Conservation (phyloP, 1,140 invertebrate species). For the Pygmarrhopalites habei region DNA sequence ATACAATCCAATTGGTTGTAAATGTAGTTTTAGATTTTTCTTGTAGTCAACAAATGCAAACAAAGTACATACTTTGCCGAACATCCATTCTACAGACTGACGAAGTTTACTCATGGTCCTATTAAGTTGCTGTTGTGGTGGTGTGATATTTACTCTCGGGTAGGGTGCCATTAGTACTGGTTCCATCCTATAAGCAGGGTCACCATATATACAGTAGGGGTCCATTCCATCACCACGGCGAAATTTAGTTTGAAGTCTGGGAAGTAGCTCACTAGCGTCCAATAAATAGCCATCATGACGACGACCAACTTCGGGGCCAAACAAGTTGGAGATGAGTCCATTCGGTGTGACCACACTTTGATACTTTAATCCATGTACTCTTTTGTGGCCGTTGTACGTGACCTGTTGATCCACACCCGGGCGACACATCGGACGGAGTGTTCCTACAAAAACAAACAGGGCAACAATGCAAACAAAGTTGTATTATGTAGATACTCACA, state of each 20-base stretch:
- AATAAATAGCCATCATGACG: conserved; percentile 11
- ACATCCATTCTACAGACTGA: conserved; percentile 13
- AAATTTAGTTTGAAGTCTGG: not conserved
- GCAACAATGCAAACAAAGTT: too few relatives aligned
- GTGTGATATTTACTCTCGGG: not conserved
- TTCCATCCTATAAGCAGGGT: conserved; percentile 7
- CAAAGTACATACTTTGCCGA: conserved; percentile 5
- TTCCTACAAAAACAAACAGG: too few relatives aligned
- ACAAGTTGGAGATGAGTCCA: conserved; percentile 1
- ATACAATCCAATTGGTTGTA: conserved; percentile 3
- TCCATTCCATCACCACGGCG: not conserved
- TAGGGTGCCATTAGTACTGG: conserved; percentile 14
- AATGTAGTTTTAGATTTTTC: conserved; percentile 8
- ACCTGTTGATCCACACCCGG: too few relatives aligned
- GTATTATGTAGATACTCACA: too few relatives aligned
- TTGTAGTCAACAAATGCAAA: conserved; percentile 14
- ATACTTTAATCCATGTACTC: too few relatives aligned
- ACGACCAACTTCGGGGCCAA: not conserved
- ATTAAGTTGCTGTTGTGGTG: not conserved
- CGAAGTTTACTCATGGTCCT: conserved; percentile 11
- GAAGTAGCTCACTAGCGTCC: not conserved
- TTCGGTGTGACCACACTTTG: too few relatives aligned
- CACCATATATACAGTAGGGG: conserved; percentile 14
- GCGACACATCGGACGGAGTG: too few relatives aligned
- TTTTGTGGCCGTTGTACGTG: too few relatives aligned